Percentiles rank a stretch among this genome's conserved stretches.
Conservation (phyloP, 92 coral and sea anemone genomes). For the Palythoa heliodiscus region DNA sequence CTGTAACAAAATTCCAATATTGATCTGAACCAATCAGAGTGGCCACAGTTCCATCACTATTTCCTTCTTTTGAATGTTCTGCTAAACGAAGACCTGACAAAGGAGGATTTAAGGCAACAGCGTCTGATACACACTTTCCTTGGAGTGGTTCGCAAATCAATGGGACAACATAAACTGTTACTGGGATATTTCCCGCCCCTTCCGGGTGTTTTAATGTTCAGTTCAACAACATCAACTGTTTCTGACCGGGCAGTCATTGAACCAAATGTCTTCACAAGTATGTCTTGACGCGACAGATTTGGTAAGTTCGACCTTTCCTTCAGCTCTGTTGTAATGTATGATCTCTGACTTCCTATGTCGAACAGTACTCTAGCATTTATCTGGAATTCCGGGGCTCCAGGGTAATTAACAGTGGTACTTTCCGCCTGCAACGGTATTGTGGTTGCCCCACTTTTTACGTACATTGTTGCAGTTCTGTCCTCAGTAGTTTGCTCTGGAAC, state of each 20-base stretch:
- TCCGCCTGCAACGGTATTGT: background rate
- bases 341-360: background rate
- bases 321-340: background rate
- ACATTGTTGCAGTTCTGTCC: background rate
- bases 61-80: background rate
- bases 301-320: background rate
- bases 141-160: background rate
- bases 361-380: background rate
- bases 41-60: background rate
- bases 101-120: background rate
- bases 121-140: background rate
- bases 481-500: background rate
- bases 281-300: background rate
- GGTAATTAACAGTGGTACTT: background rate
- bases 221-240: background rate
- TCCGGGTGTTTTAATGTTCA: background rate
- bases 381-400: background rate
- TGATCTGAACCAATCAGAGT: background rate
- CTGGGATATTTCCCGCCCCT: background rate
- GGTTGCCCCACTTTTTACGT: background rate
- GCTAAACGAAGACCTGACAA: background rate
- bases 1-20: constrained; percentile 9
- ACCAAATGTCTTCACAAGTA: background rate
- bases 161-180: background rate
- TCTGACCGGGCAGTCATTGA: background rate